These are phyloP conservation scores for Spilarctia lutea DNA, from an alignment of 2,888 invertebrate species.

Conservation along the genomic window DNA sequence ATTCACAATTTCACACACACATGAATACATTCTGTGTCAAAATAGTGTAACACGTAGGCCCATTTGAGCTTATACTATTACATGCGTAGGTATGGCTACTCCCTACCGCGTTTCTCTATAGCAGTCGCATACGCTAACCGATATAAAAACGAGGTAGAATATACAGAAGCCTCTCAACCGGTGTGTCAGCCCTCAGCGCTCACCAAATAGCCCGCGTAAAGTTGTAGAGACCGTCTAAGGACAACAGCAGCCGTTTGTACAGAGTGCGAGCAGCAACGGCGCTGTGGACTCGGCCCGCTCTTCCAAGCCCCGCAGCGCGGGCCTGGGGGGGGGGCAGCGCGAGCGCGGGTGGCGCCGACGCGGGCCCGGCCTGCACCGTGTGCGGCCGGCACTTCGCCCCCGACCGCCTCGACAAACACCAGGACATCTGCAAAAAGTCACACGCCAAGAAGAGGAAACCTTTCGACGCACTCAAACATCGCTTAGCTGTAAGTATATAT, in stretches of 20 bases:
- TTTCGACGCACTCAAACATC: constrained; percentile 96
- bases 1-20: too few relatives aligned
- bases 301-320: constrained; percentile 12
- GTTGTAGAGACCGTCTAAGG: too few relatives aligned
- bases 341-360: constrained; percentile 39
- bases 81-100: too few relatives aligned
- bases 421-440: constrained; percentile 94
- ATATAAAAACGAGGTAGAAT: too few relatives aligned
- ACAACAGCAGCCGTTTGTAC: not conserved
- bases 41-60: too few relatives aligned
- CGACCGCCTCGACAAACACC: constrained; percentile 94
- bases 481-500: constrained; percentile 86
- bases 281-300: constrained; percentile 1
- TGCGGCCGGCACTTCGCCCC: constrained; percentile 93
- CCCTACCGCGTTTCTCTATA: too few relatives aligned
- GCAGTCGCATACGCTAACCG: too few relatives aligned
- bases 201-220: too few relatives aligned
- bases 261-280: constrained; percentile 12
- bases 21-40: too few relatives aligned
- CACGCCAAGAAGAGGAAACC: constrained; percentile 94
- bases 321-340: constrained; percentile 30
- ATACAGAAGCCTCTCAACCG: too few relatives aligned
- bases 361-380: constrained; percentile 86
- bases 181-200: too few relatives aligned
- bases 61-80: too few relatives aligned